A percentile compares a stretch with the other conserved stretches of the same genome.
Evolutionary conservation across 2,888 invertebrate genomes (phyloP).

Genomic region (Pseudanteris insignis): DNA sequence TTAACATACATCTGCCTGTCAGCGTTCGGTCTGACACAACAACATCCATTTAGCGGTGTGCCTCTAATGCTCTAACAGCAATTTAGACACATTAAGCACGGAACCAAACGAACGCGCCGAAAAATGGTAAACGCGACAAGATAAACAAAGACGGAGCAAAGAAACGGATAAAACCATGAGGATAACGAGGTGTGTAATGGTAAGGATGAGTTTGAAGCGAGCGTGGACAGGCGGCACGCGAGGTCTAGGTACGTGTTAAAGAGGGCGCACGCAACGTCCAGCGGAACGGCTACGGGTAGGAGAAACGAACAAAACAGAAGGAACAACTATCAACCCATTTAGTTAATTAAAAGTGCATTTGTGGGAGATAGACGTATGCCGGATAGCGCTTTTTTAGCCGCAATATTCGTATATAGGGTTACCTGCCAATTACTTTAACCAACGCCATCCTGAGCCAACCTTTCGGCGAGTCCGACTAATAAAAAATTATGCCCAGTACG

Average conservation of each 20-base stretch:
- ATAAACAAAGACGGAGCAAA: constrained; percentile 19
- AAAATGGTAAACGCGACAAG: constrained; percentile 7
- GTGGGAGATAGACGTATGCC: constrained; percentile 49
- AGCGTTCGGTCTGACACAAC: constrained; percentile 27
- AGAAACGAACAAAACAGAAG: constrained; percentile 39
- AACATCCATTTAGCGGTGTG: too few species aligned
- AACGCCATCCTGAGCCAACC: constrained; percentile 46
- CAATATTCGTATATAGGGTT: constrained; percentile 52
- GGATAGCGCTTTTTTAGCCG: constrained; percentile 53
- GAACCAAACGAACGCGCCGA: constrained; percentile 16
- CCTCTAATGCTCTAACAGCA: constrained; percentile 7
- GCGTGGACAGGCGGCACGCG: constrained; percentile 64
- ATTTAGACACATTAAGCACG: constrained; percentile 28
- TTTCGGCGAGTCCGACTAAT: constrained; percentile 41
- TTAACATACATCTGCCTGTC: constrained; percentile 27
- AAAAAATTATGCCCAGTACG: constrained; percentile 39
- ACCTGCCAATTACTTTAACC: constrained; percentile 56
- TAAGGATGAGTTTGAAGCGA: constrained; percentile 62
- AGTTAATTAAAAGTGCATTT: constrained; percentile 68
- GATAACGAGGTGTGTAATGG: constrained; percentile 39
- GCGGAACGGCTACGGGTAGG: constrained; percentile 15
- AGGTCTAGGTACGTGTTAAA: constrained; percentile 52
- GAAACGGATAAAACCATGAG: constrained; percentile 25
- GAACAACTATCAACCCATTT: constrained; percentile 63
- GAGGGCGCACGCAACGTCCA: constrained; percentile 41